Evolutionary conservation across 1,140 invertebrate genomes (phyloP).

Genomic region (Cherax destructor): DNA sequence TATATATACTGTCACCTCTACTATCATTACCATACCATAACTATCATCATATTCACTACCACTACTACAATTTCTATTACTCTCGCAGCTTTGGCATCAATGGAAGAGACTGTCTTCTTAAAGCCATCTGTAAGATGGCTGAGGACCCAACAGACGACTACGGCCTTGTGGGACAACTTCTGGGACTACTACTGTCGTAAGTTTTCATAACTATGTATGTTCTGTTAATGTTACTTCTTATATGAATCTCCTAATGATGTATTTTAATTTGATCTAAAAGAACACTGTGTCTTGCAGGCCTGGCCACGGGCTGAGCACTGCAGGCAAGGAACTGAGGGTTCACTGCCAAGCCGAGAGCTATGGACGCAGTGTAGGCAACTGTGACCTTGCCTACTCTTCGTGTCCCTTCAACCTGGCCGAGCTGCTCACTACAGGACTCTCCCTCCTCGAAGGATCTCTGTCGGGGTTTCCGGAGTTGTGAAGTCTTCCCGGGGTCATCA

Average conservation of each 20-base stretch:
- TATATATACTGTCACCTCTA: too few relatives aligned
- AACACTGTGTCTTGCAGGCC: background rate
- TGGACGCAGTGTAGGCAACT: conserved; percentile 46
- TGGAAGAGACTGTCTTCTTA: conserved; percentile 58
- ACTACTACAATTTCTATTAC: too few relatives aligned
- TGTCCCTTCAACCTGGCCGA: conserved; percentile 45
- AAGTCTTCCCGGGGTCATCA: background rate
- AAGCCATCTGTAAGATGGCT: conserved; percentile 63
- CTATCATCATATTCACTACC: too few relatives aligned
- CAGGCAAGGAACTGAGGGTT: conserved; percentile 25
- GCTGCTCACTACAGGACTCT: conserved; percentile 40
- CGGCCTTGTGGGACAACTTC: conserved; percentile 54
- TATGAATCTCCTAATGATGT: too few relatives aligned
- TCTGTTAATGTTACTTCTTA: background rate
- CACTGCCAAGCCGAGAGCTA: conserved; percentile 41
- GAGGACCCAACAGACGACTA: conserved; percentile 44
- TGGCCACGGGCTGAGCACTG: conserved; percentile 19
- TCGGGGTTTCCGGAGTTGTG: background rate
- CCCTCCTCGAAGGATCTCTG: conserved; percentile 48
- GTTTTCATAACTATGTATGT: background rate
- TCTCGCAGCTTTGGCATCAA: conserved; percentile 49
- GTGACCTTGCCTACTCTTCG: conserved; percentile 53
- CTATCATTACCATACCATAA: too few relatives aligned
- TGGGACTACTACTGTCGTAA: conserved; percentile 57
- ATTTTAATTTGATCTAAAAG: too few relatives aligned